These are phyloP conservation scores for Cyphomyrmex costatus DNA, from an alignment of 1,140 invertebrate genomes.

Conservation along the genomic window DNA sequence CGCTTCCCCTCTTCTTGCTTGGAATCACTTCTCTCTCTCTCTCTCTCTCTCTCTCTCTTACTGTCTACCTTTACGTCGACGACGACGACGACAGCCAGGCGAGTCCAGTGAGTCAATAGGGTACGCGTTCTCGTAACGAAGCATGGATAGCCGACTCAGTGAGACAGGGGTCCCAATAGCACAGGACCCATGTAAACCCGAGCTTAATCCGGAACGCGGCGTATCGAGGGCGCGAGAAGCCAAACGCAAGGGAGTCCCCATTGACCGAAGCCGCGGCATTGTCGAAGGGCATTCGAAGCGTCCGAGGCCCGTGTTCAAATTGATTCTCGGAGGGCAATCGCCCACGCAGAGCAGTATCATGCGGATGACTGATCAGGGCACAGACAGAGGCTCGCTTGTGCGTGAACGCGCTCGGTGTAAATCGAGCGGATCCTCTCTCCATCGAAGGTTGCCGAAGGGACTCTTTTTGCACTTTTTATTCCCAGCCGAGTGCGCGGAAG, in stretches of 20 bases:
- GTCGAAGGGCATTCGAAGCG: slow-evolving; percentile 37
- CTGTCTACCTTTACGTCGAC: slow-evolving; percentile 60
- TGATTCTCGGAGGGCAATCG: slow-evolving; percentile 64
- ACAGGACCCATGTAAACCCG: slow-evolving; percentile 63
- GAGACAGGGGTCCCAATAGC: slow-evolving; percentile 29
- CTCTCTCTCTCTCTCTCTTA: neutral
- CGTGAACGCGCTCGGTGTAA: slow-evolving; percentile 35
- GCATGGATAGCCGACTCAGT: slow-evolving; percentile 34
- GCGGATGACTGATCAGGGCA: slow-evolving; percentile 47
- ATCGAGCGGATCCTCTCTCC: slow-evolving; percentile 17
- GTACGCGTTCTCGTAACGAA: slow-evolving; percentile 37
- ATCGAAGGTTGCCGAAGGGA: neutral
- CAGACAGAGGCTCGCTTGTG: slow-evolving; percentile 10
- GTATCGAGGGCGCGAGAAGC: slow-evolving; percentile 75
- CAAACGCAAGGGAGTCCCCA: slow-evolving; percentile 34
- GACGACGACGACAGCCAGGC: neutral
- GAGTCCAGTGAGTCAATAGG: slow-evolving; percentile 32
- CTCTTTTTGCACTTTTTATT: slow-evolving; percentile 39
- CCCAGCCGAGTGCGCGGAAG: slow-evolving; percentile 52
- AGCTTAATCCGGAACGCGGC: slow-evolving; percentile 75
- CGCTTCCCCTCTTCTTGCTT: slow-evolving; percentile 62
- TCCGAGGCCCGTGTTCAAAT: slow-evolving; percentile 57
- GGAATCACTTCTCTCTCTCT: neutral
- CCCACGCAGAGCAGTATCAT: slow-evolving; percentile 61
- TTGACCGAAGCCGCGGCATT: slow-evolving; percentile 61